These are phyloP conservation scores for Eospalax fontanierii DNA, from an alignment of 2,797 vertebrate genomes.

Conservation along the genomic window DNA sequence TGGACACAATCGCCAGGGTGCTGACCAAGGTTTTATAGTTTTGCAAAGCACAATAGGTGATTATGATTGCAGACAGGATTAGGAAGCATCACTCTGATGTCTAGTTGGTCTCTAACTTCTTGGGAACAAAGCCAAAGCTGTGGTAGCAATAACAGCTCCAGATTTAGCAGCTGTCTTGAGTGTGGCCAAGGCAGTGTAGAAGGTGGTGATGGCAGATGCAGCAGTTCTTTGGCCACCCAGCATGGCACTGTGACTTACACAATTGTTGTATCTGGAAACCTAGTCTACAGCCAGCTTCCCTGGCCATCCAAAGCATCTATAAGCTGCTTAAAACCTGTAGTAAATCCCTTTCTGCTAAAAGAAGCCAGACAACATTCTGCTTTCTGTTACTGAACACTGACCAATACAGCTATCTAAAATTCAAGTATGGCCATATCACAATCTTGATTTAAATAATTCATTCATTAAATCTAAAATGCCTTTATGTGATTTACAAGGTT, in stretches of 20 bases:
- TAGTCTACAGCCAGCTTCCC: background rate
- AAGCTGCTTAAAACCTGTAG: background rate
- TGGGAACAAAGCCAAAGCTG: background rate
- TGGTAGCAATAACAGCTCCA: background rate
- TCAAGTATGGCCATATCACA: background rate
- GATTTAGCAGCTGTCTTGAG: background rate
- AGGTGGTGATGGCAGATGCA: background rate
- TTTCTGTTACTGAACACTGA: slow-evolving; percentile 21
- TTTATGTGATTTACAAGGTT: slow-evolving; percentile 8
- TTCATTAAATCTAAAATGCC: slow-evolving; percentile 13
- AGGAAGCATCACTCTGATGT: background rate
- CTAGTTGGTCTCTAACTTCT: slow-evolving; percentile 9
- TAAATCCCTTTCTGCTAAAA: slow-evolving; percentile 27
- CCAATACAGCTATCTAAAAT: slow-evolving; percentile 36
- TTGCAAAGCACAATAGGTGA: slow-evolving; percentile 29
- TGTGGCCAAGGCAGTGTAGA: background rate
- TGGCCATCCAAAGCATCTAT: slow-evolving; percentile 19
- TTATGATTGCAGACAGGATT: background rate
- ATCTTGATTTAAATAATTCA: slow-evolving; percentile 66
- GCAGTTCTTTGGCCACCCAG: background rate
- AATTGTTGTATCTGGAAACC: background rate
- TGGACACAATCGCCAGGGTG: slow-evolving; percentile 34
- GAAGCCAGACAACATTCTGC: background rate
- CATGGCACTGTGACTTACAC: background rate
- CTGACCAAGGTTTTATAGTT: background rate